These are phyloP conservation scores for Melierax canorus DNA, from an alignment of 2,113 vertebrate genomes.

Conservation along the genomic window DNA sequence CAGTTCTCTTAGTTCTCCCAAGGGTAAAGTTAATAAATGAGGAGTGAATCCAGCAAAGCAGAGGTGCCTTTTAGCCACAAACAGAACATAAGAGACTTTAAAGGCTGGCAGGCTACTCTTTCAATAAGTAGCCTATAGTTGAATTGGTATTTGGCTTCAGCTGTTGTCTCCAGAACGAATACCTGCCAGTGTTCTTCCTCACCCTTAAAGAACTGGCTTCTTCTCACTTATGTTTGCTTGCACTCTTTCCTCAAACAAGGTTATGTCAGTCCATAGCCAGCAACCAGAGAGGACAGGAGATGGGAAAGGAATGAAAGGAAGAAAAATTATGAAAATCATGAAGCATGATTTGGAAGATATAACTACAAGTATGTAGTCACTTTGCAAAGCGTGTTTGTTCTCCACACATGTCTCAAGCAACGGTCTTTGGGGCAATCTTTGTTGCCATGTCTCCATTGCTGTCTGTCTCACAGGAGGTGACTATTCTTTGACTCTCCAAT, in stretches of 20 bases:
- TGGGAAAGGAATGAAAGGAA: not conserved
- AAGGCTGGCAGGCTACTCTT: not conserved
- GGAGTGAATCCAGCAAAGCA: not conserved
- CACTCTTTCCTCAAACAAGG: not conserved
- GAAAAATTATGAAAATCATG: not conserved
- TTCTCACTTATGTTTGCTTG: not conserved
- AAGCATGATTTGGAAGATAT: not conserved
- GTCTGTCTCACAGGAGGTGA: not conserved
- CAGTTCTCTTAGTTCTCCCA: not conserved
- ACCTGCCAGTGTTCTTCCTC: not conserved
- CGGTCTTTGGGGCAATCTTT: not conserved
- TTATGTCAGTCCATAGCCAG: not conserved
- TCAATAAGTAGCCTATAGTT: not conserved
- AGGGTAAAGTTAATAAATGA: not conserved
- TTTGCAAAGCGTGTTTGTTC: not conserved
- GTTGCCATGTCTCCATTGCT: not conserved
- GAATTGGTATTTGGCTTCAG: not conserved
- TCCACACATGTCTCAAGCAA: not conserved
- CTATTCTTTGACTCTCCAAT: not conserved
- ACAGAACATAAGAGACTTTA: not conserved
- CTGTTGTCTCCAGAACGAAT: not conserved
- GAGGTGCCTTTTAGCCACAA: not conserved
- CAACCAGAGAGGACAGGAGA: not conserved
- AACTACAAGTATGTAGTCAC: not conserved
- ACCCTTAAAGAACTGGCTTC: not conserved